phyloP scores from a whole-genome alignment of 2,888 invertebrate species.

The Drosophila rubida region DNA sequence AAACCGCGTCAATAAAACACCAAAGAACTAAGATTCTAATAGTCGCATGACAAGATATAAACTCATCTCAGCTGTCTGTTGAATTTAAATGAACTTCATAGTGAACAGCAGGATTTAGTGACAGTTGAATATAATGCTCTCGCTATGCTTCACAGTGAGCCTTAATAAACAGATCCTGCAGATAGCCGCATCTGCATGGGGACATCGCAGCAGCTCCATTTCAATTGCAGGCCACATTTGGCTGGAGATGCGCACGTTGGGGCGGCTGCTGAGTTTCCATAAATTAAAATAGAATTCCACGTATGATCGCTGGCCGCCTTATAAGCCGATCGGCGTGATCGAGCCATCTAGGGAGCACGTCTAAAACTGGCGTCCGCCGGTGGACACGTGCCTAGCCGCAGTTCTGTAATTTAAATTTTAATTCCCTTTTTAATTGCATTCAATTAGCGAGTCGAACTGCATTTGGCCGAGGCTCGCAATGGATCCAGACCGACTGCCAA shows the following conservation, averaged over 20 bases:
- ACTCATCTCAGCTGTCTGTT: not conserved
- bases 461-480: slow-evolving; percentile 22
- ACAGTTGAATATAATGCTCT: not conserved
- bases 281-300: slow-evolving; percentile 72
- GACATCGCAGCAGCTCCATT: slow-evolving; percentile 40
- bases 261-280: slow-evolving; percentile 49
- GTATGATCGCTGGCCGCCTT: slow-evolving; percentile 67
- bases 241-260: slow-evolving; percentile 39
- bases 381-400: slow-evolving; percentile 66
- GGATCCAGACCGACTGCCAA: slow-evolving; percentile 44
- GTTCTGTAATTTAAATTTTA: slow-evolving; percentile 67
- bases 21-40: not conserved
- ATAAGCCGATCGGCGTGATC: slow-evolving; percentile 57
- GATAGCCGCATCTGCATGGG: not conserved
- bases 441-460: slow-evolving; percentile 62
- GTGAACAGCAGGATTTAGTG: not conserved
- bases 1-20: slow-evolving; percentile 36
- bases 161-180: slow-evolving; percentile 2
- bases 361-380: slow-evolving; percentile 54
- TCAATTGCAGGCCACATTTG: slow-evolving; percentile 58
- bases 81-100: not conserved
- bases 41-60: slow-evolving; percentile 7
- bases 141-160: not conserved
- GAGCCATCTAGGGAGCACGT: slow-evolving; percentile 60
- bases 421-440: slow-evolving; percentile 76